Conservation (phyloP, 2,113 vertebrate species). For the Istiophorus platypterus region DNA sequence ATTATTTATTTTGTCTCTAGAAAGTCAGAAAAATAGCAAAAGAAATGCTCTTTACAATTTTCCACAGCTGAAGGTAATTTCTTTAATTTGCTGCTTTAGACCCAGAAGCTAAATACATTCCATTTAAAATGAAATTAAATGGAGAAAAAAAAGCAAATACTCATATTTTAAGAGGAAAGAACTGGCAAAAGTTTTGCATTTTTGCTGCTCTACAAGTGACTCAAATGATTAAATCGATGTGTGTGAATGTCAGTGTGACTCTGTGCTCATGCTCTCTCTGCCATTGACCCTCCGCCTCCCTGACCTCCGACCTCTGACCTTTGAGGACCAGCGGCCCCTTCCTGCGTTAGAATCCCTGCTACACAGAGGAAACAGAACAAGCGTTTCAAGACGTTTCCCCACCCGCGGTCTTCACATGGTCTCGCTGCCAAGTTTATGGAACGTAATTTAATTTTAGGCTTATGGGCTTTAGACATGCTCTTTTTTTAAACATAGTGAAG, state of each 20-base stretch:
- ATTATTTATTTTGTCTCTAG: too few species aligned
- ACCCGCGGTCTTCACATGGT: background rate
- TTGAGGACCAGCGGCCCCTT: background rate
- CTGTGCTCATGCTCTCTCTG: background rate
- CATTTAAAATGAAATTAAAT: too few species aligned
- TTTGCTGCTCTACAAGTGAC: too few species aligned
- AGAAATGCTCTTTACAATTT: too few species aligned
- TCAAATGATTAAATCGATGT: background rate
- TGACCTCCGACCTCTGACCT: constrained; percentile 58
- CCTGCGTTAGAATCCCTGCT: constrained; percentile 36
- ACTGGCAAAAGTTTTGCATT: too few species aligned
- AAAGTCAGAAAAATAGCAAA: too few species aligned
- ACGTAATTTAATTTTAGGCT: constrained; percentile 38
- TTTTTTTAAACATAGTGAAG: background rate
- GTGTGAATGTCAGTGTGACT: background rate
- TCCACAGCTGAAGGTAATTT: too few species aligned
- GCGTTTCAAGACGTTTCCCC: background rate
- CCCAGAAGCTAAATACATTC: too few species aligned
- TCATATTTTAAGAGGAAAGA: too few species aligned
- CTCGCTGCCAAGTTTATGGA: constrained; percentile 17
- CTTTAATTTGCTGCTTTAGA: too few species aligned
- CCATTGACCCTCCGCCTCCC: background rate
- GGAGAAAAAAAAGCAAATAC: too few species aligned
- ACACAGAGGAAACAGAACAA: background rate
- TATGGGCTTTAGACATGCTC: constrained; percentile 4